Evolutionary conservation across 2,888 invertebrate species (phyloP).

Genomic region (Lasioglossum vierecki): DNA sequence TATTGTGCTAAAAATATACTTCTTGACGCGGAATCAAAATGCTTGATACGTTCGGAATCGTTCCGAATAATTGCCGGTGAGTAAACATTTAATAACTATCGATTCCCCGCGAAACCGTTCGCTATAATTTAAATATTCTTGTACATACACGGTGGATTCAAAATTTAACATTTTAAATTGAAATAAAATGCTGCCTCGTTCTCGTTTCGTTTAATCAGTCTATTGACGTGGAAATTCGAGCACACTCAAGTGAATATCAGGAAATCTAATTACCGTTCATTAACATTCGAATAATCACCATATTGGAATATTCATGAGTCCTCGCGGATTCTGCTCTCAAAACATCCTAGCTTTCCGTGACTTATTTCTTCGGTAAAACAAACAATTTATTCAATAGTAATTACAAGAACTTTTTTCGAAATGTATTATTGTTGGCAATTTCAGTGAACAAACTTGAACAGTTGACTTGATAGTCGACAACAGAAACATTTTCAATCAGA

Average conservation of each 20-base stretch:
- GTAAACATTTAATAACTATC: background rate
- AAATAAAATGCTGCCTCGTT: background rate
- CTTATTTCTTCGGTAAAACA: background rate
- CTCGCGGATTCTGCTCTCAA: background rate
- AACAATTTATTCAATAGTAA: background rate
- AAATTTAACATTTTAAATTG: background rate
- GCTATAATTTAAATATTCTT: background rate
- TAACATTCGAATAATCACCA: constrained; percentile 15
- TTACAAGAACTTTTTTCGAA: background rate
- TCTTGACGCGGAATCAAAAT: constrained; percentile 20
- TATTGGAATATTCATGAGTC: background rate
- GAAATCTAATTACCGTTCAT: constrained; percentile 1
- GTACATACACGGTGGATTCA: background rate
- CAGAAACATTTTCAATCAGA: background rate
- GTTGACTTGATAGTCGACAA: background rate
- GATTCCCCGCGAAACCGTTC: background rate
- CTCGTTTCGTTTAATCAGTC: background rate
- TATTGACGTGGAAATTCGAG: background rate
- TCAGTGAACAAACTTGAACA: background rate
- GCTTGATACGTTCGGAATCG: background rate
- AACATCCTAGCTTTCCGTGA: background rate
- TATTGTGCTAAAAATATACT: constrained; percentile 24
- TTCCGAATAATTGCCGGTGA: background rate
- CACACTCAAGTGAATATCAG: background rate
- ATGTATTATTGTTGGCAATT: too few species aligned